Conservation (phyloP, 2,888 invertebrate genomes). For the Dyspetes luteomarginatus region DNA sequence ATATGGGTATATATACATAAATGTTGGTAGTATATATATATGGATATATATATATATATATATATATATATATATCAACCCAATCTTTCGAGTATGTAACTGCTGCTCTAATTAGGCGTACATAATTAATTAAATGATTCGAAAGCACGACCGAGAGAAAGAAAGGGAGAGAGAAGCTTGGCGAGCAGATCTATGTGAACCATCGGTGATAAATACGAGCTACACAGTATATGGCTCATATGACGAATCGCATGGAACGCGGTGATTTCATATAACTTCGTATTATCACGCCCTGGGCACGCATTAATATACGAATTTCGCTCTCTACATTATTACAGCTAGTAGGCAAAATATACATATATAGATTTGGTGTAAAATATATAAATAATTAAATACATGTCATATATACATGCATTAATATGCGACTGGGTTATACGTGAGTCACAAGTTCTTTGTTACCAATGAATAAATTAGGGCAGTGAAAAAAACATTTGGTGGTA, state of each 20-base stretch:
- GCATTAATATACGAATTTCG: conserved; percentile 28
- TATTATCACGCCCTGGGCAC: conserved; percentile 20
- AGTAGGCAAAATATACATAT: background rate
- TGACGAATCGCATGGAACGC: conserved; percentile 29
- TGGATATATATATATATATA: too few species aligned
- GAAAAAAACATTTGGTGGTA: too few species aligned
- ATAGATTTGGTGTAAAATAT: background rate
- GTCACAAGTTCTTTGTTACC: too few species aligned
- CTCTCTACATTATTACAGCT: background rate
- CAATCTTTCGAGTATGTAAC: conserved; percentile 29
- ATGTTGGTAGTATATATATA: too few species aligned
- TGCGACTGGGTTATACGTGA: too few species aligned
- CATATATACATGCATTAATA: background rate
- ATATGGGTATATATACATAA: too few species aligned
- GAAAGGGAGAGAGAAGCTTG: background rate
- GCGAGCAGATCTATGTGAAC: conserved; percentile 66
- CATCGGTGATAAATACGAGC: conserved; percentile 68
- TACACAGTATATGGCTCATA: conserved; percentile 29
- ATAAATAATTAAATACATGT: too few species aligned
- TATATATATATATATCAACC: conserved; percentile 27
- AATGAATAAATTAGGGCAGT: too few species aligned
- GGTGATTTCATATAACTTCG: conserved; percentile 50
- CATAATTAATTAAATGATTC: conserved; percentile 70
- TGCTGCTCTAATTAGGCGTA: conserved; percentile 59
- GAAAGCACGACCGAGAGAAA: conserved; percentile 48